Evolutionary conservation across 1,140 invertebrate genomes (phyloP).

Genomic region (Nilaparvata lugens): DNA sequence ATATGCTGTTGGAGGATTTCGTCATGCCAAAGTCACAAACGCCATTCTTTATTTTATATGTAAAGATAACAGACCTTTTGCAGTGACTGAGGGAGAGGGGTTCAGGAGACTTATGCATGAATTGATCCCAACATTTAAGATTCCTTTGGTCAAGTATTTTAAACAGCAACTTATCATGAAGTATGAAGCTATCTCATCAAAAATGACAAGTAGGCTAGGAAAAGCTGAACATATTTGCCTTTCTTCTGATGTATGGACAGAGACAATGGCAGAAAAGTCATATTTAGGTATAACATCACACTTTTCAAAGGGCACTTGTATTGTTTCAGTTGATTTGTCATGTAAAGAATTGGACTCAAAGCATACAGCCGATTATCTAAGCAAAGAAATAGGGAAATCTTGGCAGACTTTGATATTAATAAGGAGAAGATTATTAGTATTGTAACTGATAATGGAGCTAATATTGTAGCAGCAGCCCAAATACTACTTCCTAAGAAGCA

Average conservation of each 20-base stretch:
- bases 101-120: conserved; percentile 6
- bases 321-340: conserved; percentile 11
- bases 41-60: conserved; percentile 3
- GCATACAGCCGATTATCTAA: conserved; percentile 30
- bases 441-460: conserved; percentile 33
- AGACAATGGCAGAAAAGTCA: conserved; percentile 4
- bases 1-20: background rate
- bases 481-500: background rate
- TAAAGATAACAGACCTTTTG: conserved; percentile 5
- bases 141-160: background rate
- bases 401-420: conserved; percentile 28
- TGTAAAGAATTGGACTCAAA: conserved; percentile 15
- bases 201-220: background rate
- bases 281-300: conserved; percentile 12
- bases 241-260: conserved; percentile 4
- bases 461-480: conserved; percentile 27
- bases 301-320: background rate
- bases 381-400: conserved; percentile 24
- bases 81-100: background rate
- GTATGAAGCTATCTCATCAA: conserved; percentile 3
- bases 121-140: conserved; percentile 4
- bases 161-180: background rate
- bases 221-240: background rate
- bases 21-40: background rate
- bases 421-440: conserved; percentile 30